Evolutionary conservation across 2,888 invertebrate genomes (phyloP).

Genomic region (Lycaena phlaeas): DNA sequence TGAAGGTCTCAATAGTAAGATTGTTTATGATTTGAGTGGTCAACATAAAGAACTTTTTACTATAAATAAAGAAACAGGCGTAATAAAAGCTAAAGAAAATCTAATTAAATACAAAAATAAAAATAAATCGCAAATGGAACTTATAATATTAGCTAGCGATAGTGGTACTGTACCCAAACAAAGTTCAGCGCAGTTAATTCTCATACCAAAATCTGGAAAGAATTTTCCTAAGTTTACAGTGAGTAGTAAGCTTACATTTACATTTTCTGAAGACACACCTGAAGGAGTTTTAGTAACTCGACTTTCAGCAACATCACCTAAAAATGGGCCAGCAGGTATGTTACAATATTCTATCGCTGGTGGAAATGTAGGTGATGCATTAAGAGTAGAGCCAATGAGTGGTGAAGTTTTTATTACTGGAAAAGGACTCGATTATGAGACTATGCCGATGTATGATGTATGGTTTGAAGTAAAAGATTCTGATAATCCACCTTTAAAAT

Average conservation of each 20-base stretch:
- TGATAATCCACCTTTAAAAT: slow-evolving; percentile 84
- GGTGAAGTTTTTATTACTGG: slow-evolving; percentile 87
- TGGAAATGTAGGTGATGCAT: slow-evolving; percentile 93
- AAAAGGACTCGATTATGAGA: slow-evolving; percentile 88
- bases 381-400: slow-evolving; percentile 82
- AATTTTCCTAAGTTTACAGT: slow-evolving; percentile 86
- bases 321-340: slow-evolving; percentile 79
- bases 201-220: slow-evolving; percentile 83
- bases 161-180: slow-evolving; percentile 79
- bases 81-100: slow-evolving; percentile 84
- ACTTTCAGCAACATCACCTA: slow-evolving; percentile 85
- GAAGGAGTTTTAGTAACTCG: slow-evolving; percentile 85
- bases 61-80: slow-evolving; percentile 87
- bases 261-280: slow-evolving; percentile 84
- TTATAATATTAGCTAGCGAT: slow-evolving; percentile 87
- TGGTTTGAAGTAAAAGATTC: slow-evolving; percentile 94
- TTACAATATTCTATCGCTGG: slow-evolving; percentile 90
- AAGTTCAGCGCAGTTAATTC: slow-evolving; percentile 82
- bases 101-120: slow-evolving; percentile 70
- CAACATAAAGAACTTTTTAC: slow-evolving; percentile 84
- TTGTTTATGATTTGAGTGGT: slow-evolving; percentile 84
- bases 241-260: slow-evolving; percentile 80
- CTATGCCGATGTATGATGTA: slow-evolving; percentile 86
- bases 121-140: slow-evolving; percentile 75
- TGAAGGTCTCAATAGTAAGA: slow-evolving; percentile 84